Evolutionary conservation across 2,113 vertebrate genomes (phyloP).

Genomic region (Fulica atra): DNA sequence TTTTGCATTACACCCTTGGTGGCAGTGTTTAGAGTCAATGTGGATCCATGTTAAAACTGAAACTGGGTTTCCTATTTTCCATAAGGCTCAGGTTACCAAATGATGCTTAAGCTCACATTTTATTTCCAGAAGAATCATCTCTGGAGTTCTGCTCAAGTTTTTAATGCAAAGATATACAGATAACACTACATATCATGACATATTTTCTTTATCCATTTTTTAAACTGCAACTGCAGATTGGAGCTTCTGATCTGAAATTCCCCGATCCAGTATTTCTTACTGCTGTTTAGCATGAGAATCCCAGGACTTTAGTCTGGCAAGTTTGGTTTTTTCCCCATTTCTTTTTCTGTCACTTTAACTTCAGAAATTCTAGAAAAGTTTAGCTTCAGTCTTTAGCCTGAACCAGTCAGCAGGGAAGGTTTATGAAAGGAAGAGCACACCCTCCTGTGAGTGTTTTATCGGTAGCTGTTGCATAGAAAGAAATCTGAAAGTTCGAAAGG

Average conservation of each 20-base stretch:
- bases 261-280: not conserved
- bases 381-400: not conserved
- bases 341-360: not conserved
- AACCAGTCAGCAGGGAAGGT: not conserved
- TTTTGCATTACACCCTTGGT: fast-evolving
- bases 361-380: not conserved
- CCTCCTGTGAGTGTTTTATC: not conserved
- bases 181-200: not conserved
- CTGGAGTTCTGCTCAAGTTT: not conserved
- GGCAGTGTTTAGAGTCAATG: not conserved
- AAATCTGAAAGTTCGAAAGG: not conserved
- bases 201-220: not conserved
- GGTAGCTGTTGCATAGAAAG: not conserved
- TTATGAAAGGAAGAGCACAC: not conserved
- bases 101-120: not conserved
- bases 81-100: not conserved
- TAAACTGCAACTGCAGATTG: not conserved
- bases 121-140: not conserved
- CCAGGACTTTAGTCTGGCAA: not conserved
- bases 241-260: not conserved
- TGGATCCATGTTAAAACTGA: not conserved
- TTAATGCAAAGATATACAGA: not conserved
- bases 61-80: not conserved
- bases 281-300: not conserved
- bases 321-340: not conserved